A percentile compares a stretch with the other conserved stretches of the same genome.
These are phyloP conservation scores for Nyleta sp. DNA, from an alignment of 2,888 invertebrate genomes.

Conservation along the genomic window DNA sequence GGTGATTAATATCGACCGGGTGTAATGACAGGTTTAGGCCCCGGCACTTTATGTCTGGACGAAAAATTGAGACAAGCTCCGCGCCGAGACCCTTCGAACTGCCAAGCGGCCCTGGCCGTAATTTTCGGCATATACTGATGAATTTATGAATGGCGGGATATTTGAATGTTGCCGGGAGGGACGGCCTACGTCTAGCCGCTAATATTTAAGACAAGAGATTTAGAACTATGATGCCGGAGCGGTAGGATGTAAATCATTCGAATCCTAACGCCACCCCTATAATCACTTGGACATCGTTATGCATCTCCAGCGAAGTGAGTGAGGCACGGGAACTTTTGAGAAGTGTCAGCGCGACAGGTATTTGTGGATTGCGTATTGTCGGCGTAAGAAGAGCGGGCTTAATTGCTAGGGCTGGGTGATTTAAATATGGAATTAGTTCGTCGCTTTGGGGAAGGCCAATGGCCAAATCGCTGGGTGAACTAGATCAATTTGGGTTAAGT, in stretches of 20 bases:
- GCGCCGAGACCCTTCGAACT: conserved; percentile 12
- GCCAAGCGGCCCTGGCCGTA: conserved; percentile 56
- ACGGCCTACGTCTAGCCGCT: conserved; percentile 79
- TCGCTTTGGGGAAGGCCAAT: conserved; percentile 1
- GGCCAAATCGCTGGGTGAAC: not conserved
- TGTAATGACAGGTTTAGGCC: conserved; percentile 47
- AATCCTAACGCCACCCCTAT: conserved; percentile 81
- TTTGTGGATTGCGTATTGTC: conserved; percentile 15
- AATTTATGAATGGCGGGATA: conserved; percentile 81
- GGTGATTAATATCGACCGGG: conserved; percentile 44
- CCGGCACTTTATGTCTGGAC: conserved; percentile 27
- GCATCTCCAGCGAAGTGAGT: conserved; percentile 53
- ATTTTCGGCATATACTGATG: conserved; percentile 77
- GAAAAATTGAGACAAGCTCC: conserved; percentile 48
- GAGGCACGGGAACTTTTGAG: conserved; percentile 42
- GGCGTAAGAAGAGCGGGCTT: conserved; percentile 5
- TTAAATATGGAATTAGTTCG: conserved; percentile 45
- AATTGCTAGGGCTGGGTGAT: conserved; percentile 44
- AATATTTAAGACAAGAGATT: conserved; percentile 77
- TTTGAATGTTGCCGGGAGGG: conserved; percentile 82
- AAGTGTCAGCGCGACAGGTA: conserved; percentile 54
- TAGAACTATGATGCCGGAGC: conserved; percentile 74
- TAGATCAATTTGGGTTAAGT: conserved; percentile 1
- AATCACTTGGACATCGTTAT: conserved; percentile 76
- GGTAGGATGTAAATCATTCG: conserved; percentile 80